These are phyloP conservation scores for Chymomyza fuscimana DNA, from an alignment of 2,888 invertebrate genomes.

Conservation along the genomic window DNA sequence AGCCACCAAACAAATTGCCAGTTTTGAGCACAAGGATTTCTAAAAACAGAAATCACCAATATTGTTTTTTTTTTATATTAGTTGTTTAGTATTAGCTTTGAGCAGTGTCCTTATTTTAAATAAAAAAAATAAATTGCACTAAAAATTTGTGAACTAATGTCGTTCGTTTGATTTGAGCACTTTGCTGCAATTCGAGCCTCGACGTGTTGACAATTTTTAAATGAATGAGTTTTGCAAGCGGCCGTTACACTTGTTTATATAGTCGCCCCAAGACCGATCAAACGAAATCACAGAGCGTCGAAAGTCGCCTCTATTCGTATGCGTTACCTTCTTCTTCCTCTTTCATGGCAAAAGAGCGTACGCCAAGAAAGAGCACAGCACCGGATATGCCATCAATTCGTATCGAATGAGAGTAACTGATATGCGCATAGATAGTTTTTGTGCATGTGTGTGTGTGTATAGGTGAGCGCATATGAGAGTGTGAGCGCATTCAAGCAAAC, in stretches of 20 bases:
- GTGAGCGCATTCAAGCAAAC: neutral
- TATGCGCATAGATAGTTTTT: neutral
- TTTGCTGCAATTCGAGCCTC: constrained; percentile 49
- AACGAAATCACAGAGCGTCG: neutral
- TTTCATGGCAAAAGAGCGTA: constrained; percentile 29
- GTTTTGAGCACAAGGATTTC: neutral
- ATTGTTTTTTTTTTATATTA: neutral
- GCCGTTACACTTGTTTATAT: constrained; percentile 67
- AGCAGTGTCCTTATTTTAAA: neutral
- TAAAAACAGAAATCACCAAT: neutral
- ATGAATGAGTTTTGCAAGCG: constrained; percentile 65
- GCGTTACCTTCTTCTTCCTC: constrained; percentile 16
- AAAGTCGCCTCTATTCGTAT: neutral
- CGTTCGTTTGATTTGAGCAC: constrained; percentile 12
- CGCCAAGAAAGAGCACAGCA: neutral
- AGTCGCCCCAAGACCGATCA: constrained; percentile 22
- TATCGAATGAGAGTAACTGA: neutral
- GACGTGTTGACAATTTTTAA: constrained; percentile 67
- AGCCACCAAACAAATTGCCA: constrained; percentile 10
- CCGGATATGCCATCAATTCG: constrained; percentile 9
- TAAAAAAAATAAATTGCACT: neutral
- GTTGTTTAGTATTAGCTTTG: neutral
- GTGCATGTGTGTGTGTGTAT: neutral
- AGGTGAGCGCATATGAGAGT: neutral
- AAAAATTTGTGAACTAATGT: neutral